Conservation (phyloP, 2,113 vertebrate genomes). For the Sminthopsis crassicaudata region DNA sequence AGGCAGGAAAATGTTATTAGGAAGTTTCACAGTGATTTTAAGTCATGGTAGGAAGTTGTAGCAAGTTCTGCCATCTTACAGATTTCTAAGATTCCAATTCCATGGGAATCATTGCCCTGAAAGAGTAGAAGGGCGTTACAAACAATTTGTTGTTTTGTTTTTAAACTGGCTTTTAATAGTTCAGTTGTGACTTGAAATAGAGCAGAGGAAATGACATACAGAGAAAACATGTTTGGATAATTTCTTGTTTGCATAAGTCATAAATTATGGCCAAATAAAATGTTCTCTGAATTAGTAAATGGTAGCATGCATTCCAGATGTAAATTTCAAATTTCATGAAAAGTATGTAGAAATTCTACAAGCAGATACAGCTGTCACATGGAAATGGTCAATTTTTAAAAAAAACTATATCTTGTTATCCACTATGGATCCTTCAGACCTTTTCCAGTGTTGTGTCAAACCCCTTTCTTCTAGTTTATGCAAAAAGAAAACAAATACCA, state of each 20-base stretch:
- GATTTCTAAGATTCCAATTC: constrained; percentile 1
- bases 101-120: background rate
- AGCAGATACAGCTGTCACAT: constrained; percentile 8
- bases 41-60: background rate
- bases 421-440: background rate
- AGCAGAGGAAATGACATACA: constrained; percentile 45
- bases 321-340: constrained; percentile 40
- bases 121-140: background rate
- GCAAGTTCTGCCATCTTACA: background rate
- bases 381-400: background rate
- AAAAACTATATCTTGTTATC: background rate
- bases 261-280: constrained; percentile 55
- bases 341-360: constrained; percentile 42
- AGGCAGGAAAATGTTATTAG: background rate
- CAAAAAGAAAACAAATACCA: background rate
- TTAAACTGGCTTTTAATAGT: constrained; percentile 52
- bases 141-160: background rate
- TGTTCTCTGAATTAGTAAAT: constrained; percentile 55
- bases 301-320: constrained; percentile 39
- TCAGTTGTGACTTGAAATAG: constrained; percentile 61
- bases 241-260: constrained; percentile 56
- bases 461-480: background rate
- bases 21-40: background rate
- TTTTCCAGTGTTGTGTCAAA: constrained; percentile 30
- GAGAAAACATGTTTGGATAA: background rate